Evolutionary conservation across 2,888 invertebrate species (phyloP).

Genomic region (Prosopocoilus inquinatus): DNA sequence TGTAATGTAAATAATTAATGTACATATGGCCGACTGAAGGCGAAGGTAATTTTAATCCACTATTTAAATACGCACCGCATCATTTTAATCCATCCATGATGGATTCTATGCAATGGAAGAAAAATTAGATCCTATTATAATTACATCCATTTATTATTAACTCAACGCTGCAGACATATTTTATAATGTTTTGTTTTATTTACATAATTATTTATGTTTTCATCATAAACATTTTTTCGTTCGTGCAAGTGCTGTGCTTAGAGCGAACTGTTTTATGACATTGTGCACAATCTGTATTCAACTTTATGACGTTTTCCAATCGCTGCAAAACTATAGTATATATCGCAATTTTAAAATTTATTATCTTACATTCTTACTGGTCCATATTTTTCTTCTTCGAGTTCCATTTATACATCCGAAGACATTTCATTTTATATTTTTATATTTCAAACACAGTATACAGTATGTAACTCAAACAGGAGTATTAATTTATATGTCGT

Average conservation of each 20-base stretch:
- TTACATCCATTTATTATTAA: conserved; percentile 5
- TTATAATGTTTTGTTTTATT: too few relatives aligned
- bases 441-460: not conserved
- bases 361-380: conserved; percentile 16
- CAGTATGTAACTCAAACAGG: too few relatives aligned
- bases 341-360: conserved; percentile 18
- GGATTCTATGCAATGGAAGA: not conserved
- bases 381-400: conserved; percentile 15
- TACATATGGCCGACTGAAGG: conserved; percentile 19
- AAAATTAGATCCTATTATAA: conserved; percentile 6
- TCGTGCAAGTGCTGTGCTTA: too few relatives aligned
- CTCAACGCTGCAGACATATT: too few relatives aligned
- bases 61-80: conserved; percentile 10
- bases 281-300: conserved; percentile 21
- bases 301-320: conserved; percentile 19
- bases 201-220: too few relatives aligned
- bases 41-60: conserved; percentile 12
- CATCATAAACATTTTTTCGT: too few relatives aligned
- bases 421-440: conserved; percentile 1
- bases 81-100: conserved; percentile 1
- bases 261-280: conserved; percentile 14
- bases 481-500: too few relatives aligned
- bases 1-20: conserved; percentile 32
- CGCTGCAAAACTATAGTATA: conserved; percentile 15
- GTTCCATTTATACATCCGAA: not conserved